A percentile compares a stretch with the other conserved stretches of the same genome.
Conservation (phyloP, 2,113 vertebrate genomes). For the Sclerurus mexicanus region DNA sequence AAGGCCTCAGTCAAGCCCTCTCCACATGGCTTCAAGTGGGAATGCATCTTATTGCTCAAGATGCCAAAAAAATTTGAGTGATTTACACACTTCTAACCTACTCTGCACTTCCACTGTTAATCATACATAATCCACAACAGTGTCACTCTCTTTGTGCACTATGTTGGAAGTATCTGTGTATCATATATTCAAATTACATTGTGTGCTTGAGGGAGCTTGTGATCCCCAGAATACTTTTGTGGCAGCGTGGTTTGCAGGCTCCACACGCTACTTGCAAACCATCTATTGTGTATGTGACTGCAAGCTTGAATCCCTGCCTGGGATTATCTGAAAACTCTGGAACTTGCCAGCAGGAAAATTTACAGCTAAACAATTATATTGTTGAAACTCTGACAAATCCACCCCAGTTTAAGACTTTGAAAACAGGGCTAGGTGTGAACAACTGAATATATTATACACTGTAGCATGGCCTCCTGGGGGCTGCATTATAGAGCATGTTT, state of each 20-base stretch:
- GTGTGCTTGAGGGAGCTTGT: background rate
- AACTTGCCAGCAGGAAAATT: slow-evolving; percentile 54
- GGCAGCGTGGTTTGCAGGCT: background rate
- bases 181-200: slow-evolving; percentile 48
- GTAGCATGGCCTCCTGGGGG: background rate
- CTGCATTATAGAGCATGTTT: slow-evolving; percentile 38
- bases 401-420: slow-evolving; percentile 62
- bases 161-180: background rate
- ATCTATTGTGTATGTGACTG: slow-evolving; percentile 35
- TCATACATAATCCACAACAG: slow-evolving; percentile 3
- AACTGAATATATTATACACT: slow-evolving; percentile 42
- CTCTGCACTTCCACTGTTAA: background rate
- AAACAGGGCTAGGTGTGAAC: slow-evolving; percentile 61
- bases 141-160: slow-evolving; percentile 15
- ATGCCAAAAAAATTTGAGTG: slow-evolving; percentile 6
- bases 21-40: background rate
- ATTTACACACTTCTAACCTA: background rate
- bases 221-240: slow-evolving; percentile 7
- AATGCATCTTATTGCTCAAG: background rate
- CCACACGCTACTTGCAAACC: background rate
- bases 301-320: slow-evolving; percentile 46
- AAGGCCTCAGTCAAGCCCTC: background rate
- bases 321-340: slow-evolving; percentile 60
- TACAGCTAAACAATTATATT: slow-evolving; percentile 68
- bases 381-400: slow-evolving; percentile 72